These are phyloP conservation scores for Psittacara wagleri DNA, from an alignment of 2,113 vertebrate genomes.

Conservation along the genomic window DNA sequence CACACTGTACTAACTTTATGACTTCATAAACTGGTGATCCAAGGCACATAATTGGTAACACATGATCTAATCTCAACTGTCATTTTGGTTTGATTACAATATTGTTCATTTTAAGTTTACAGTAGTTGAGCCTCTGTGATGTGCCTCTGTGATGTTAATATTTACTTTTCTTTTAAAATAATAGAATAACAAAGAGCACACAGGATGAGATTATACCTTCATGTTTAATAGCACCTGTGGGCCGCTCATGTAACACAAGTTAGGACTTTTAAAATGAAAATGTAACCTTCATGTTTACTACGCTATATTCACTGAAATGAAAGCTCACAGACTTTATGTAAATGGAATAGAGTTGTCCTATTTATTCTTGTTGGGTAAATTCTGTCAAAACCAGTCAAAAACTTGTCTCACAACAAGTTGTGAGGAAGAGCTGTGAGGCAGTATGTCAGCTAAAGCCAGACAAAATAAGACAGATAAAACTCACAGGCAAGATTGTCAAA, in stretches of 20 bases:
- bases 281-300: neutral
- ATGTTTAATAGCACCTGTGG: neutral
- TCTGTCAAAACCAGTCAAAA: neutral
- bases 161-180: constrained; percentile 24
- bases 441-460: neutral
- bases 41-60: neutral
- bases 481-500: neutral
- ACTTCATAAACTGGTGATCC: constrained; percentile 5
- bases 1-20: neutral
- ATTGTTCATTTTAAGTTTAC: neutral
- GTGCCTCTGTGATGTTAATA: neutral
- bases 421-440: neutral
- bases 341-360: neutral
- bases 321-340: neutral
- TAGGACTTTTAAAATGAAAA: neutral
- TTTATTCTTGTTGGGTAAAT: neutral
- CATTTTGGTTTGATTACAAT: neutral
- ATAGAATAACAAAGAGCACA: neutral
- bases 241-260: neutral
- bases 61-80: neutral
- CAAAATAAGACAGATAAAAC: neutral
- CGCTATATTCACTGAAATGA: neutral
- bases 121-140: neutral
- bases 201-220: neutral
- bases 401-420: neutral